Evolutionary conservation across 2,113 vertebrate species (phyloP), one percentile per base, ranked within the genome.

Genomic region (Phaethornis superciliosus): DNA sequence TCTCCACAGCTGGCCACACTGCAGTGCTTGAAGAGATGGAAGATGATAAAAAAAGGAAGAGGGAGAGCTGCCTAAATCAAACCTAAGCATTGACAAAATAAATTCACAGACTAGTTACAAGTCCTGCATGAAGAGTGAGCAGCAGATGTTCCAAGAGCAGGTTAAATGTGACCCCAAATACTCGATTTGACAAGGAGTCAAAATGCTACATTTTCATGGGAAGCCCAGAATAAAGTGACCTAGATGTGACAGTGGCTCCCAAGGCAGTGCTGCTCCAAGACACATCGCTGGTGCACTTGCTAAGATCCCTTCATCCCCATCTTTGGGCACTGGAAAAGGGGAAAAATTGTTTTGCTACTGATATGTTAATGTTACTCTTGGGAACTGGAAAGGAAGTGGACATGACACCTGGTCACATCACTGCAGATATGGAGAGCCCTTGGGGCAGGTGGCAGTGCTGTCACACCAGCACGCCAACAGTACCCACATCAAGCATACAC

Each of bases 181-280:
- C 20, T 95, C 80, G 79, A 3, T 40, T 40, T 55, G 77, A 90
- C 32, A 78, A 75, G 92, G 75, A 93, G 69, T 95, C 84, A 92
- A 92, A 95, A 88, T 89, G 85, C 90, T 81, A 94, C 86, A 75
- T 94, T 94, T 95, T 89, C 82, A 67, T 18, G 37, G 90, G 90
- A 93, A 93, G 88, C 85, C 86, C 81, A 51, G 52, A 67, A 67
- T 58, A 80, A 65, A 32, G 49, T 62, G 74, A 81, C 56, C 79
- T 81, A 77, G 44, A 28, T 58, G 55, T 87, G 67, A 62, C 14
- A 79, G 51, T 0, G 2, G 83, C 85, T 92, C 88, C 83, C 89
- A 70, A 69, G 63, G 82, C 81, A 79, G 78, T 1, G 6, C 88
- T 95, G 90, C 83, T 93, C 75, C 58, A 55, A 49, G 72, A 68